Evolutionary conservation across 2,797 vertebrate species (phyloP).

Genomic region (Stomatorhinus walkeri): DNA sequence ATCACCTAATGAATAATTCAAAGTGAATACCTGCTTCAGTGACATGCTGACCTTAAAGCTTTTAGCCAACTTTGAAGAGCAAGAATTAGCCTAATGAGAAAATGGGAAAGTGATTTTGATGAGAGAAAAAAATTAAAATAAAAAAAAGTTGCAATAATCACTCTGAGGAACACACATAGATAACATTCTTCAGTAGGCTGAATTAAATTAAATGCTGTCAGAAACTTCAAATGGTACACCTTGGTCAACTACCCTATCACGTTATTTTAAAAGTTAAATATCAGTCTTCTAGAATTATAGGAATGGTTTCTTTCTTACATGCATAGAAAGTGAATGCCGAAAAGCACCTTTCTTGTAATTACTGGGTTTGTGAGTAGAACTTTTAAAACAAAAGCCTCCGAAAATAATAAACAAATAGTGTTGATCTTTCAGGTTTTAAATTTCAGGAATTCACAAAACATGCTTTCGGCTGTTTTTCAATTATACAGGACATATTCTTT

Average conservation of each 20-base stretch:
- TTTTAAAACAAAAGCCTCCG: not conserved
- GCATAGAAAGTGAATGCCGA: not conserved
- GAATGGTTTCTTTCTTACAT: not conserved
- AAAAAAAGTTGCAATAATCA: not conserved
- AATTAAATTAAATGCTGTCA: not conserved
- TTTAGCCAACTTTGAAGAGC: not conserved
- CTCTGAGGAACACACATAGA: not conserved
- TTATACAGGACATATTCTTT: not conserved
- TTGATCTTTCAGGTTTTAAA: not conserved
- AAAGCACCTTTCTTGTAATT: not conserved
- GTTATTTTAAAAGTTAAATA: conserved; percentile 9
- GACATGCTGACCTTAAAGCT: not conserved
- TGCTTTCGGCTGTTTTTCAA: not conserved
- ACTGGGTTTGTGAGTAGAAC: not conserved
- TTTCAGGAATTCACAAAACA: not conserved
- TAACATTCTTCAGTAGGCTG: not conserved
- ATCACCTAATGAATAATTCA: not conserved
- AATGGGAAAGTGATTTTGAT: not conserved
- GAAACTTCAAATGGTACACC: not conserved
- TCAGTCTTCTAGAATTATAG: not conserved
- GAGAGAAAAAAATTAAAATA: not conserved
- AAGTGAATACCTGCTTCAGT: not conserved
- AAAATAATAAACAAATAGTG: not conserved
- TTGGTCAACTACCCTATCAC: not conserved
- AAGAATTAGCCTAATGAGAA: not conserved